Conservation (phyloP, 2,888 invertebrate genomes). For the Lycaena phlaeas region DNA sequence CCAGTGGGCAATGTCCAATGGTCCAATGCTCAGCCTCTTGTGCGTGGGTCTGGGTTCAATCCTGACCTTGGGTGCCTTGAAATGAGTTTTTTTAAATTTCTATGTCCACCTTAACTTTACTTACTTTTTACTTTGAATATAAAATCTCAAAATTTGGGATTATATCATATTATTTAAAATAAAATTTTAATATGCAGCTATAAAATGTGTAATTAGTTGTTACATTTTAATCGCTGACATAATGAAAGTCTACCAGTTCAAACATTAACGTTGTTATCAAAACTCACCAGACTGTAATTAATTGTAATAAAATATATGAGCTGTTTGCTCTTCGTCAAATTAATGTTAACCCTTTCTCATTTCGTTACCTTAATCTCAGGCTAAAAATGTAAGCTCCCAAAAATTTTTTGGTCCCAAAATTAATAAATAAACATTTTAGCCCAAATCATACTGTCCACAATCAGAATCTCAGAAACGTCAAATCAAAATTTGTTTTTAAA, state of each 20-base stretch:
- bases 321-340: conserved; percentile 3
- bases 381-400: not conserved
- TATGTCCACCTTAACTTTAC: too few relatives aligned
- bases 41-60: too few relatives aligned
- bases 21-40: too few relatives aligned
- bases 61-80: too few relatives aligned
- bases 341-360: conserved; percentile 4
- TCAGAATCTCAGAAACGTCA: conserved; percentile 13
- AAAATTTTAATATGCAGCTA: too few relatives aligned
- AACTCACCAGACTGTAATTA: not conserved
- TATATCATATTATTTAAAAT: too few relatives aligned
- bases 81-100: too few relatives aligned
- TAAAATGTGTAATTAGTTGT: too few relatives aligned
- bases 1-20: too few relatives aligned
- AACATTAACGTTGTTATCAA: not conserved
- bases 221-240: too few relatives aligned
- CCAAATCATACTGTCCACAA: conserved; percentile 9
- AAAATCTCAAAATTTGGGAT: too few relatives aligned
- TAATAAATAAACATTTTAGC: not conserved
- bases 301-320: not conserved
- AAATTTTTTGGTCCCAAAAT: not conserved
- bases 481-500: not conserved
- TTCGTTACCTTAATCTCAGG: conserved; percentile 2
- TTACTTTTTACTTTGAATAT: too few relatives aligned
- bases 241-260: not conserved